These are phyloP conservation scores for Pyrrhopygopsis socrates DNA, from an alignment of 2,888 invertebrate genomes.

Conservation along the genomic window DNA sequence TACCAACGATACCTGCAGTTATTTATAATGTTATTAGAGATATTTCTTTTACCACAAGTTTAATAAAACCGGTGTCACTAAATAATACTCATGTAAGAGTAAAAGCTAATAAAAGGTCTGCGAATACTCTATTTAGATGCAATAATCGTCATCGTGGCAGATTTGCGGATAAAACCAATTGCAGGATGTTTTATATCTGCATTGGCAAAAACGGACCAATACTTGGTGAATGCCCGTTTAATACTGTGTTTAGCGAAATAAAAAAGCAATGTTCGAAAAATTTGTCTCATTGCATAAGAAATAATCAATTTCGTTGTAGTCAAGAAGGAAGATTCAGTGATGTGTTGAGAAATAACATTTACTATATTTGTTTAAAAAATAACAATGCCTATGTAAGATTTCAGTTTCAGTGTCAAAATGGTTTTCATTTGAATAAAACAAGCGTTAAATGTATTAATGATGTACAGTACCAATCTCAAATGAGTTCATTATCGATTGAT, in stretches of 20 bases:
- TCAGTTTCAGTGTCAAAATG: constrained; percentile 91
- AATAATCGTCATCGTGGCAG: constrained; percentile 89
- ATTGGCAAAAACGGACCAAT: constrained; percentile 89
- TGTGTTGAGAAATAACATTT: constrained; percentile 90
- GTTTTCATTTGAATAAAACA: constrained; percentile 90
- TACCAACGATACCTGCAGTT: not conserved
- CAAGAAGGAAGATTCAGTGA: constrained; percentile 91
- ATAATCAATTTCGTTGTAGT: constrained; percentile 93
- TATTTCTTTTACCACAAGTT: not conserved
- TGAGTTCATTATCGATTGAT: constrained; percentile 41
- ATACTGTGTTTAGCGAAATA: constrained; percentile 92
- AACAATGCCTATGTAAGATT: constrained; percentile 89
- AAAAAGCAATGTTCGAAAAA: constrained; percentile 93
- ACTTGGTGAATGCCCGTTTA: constrained; percentile 90
- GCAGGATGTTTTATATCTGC: constrained; percentile 94
- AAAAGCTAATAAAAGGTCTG: not conserved
- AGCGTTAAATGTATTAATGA: constrained; percentile 88
- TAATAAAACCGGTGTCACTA: not conserved
- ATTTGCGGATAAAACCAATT: constrained; percentile 92
- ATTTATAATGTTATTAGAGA: not conserved
- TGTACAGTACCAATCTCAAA: constrained; percentile 46
- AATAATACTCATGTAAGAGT: not conserved
- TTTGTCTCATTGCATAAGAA: constrained; percentile 92
- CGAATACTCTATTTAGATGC: constrained; percentile 11
- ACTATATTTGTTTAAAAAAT: constrained; percentile 92